A percentile compares a stretch with the other conserved stretches of the same genome.
phyloP scores from a whole-genome alignment of 2,888 invertebrate species.

The Axea sp. region DNA sequence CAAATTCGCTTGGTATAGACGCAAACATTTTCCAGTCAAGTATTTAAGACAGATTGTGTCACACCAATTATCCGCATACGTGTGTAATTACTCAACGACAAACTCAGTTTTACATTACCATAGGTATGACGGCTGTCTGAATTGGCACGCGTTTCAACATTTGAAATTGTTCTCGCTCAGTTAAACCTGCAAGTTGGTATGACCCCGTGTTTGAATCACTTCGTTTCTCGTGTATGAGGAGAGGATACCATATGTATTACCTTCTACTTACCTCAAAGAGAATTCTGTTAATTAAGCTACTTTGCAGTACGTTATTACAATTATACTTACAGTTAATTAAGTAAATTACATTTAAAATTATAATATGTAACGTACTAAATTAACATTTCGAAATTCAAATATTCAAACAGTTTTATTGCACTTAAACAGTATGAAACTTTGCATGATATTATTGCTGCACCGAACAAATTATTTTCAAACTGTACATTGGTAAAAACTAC shows the following conservation, averaged over 20 bases:
- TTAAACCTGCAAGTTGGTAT: slow-evolving; percentile 55
- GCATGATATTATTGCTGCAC: too few relatives aligned
- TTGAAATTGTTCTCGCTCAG: slow-evolving; percentile 63
- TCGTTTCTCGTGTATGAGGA: slow-evolving; percentile 21
- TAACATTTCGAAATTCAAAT: too few relatives aligned
- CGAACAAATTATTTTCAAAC: too few relatives aligned
- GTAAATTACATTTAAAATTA: neutral
- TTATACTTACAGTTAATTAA: slow-evolving; percentile 12
- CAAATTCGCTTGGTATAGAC: slow-evolving; percentile 23
- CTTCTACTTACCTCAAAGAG: slow-evolving; percentile 40
- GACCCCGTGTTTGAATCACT: slow-evolving; percentile 56
- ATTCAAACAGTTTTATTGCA: too few relatives aligned
- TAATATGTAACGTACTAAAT: too few relatives aligned
- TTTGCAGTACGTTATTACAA: neutral
- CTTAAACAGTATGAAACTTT: too few relatives aligned
- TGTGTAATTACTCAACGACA: slow-evolving; percentile 68
- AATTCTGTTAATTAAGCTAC: slow-evolving; percentile 45
- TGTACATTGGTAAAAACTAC: too few relatives aligned
- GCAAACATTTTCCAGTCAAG: slow-evolving; percentile 37
- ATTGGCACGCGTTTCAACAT: slow-evolving; percentile 59
- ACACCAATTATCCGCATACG: slow-evolving; percentile 69
- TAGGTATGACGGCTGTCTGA: slow-evolving; percentile 33
- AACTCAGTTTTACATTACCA: slow-evolving; percentile 62
- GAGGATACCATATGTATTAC: slow-evolving; percentile 22
- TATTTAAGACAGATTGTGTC: slow-evolving; percentile 50